Evolutionary conservation across 2,888 invertebrate genomes (phyloP).

Genomic region (Erpobdella octoculata): DNA sequence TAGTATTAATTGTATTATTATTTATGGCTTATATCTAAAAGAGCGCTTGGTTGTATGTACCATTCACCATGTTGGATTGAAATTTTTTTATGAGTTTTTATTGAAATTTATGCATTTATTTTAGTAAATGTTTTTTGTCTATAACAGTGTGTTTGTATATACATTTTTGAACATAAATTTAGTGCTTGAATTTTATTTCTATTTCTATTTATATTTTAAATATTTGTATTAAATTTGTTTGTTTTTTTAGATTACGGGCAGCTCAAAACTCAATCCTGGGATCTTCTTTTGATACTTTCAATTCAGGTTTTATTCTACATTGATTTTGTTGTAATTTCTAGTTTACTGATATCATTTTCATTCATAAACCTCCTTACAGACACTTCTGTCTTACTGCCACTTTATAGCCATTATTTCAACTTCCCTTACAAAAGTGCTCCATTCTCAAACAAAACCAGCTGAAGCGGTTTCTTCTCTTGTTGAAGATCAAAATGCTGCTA

Average conservation of each 20-base stretch:
- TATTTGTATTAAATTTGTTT: background rate
- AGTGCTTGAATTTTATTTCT: no score
- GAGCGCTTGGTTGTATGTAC: no score
- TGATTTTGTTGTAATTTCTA: background rate
- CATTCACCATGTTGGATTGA: no score
- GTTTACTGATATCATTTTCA: background rate
- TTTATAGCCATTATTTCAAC: background rate
- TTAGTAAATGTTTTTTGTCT: no score
- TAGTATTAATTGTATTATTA: no score
- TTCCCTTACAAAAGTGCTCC: background rate
- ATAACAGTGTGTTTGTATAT: no score
- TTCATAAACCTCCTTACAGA: background rate
- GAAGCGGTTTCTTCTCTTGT: background rate
- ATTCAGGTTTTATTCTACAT: background rate
- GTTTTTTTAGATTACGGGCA: slow-evolving; percentile 2
- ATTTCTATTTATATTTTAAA: no score
- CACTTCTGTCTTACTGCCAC: background rate
- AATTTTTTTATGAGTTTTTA: no score
- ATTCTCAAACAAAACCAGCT: background rate
- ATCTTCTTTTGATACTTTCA: background rate
- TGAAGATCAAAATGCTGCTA: background rate
- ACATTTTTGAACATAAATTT: no score
- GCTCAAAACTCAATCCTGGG: background rate
- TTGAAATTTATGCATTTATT: no score
- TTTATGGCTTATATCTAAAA: no score